Percentiles rank a stretch among this genome's conserved stretches.
Evolutionary conservation across 2,113 vertebrate species (phyloP).

Genomic region (Chlamydotis undulata): DNA sequence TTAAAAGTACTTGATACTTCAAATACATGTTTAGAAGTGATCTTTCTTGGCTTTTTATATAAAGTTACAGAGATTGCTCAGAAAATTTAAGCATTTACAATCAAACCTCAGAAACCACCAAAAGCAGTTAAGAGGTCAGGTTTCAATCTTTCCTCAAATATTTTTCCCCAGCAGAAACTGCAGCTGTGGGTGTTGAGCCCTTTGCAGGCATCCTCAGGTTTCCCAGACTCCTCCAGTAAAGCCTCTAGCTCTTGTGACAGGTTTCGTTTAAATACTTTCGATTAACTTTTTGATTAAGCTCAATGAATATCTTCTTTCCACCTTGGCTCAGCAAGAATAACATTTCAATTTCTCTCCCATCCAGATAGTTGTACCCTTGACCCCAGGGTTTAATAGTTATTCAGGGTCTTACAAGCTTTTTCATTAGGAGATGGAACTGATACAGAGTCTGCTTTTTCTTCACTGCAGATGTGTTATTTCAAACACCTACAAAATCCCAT

Average conservation of each 20-base stretch:
- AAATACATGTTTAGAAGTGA: background rate
- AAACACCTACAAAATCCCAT: background rate
- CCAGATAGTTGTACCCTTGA: background rate
- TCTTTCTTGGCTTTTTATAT: background rate
- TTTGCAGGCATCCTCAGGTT: background rate
- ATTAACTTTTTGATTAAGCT: slow-evolving; percentile 25
- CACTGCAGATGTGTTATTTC: background rate
- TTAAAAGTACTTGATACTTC: background rate
- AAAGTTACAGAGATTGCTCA: background rate
- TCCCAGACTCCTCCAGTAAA: background rate
- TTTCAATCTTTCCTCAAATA: background rate
- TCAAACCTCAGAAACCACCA: background rate
- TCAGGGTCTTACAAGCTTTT: background rate
- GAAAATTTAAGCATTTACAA: background rate
- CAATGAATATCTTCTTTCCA: slow-evolving; percentile 21
- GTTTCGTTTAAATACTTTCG: slow-evolving; percentile 4
- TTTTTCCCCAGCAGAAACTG: background rate
- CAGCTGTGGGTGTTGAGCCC: background rate
- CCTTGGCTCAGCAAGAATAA: slow-evolving; percentile 4
- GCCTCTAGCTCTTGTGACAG: background rate
- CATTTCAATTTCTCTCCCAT: slow-evolving; percentile 17
- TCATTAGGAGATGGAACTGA: background rate
- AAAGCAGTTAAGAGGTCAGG: background rate
- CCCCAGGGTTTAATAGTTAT: background rate
- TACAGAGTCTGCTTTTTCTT: background rate